Base-by-base conservation (phyloP, 2,797 vertebrate genomes). In the Rhynchotus rufescens region DNA sequence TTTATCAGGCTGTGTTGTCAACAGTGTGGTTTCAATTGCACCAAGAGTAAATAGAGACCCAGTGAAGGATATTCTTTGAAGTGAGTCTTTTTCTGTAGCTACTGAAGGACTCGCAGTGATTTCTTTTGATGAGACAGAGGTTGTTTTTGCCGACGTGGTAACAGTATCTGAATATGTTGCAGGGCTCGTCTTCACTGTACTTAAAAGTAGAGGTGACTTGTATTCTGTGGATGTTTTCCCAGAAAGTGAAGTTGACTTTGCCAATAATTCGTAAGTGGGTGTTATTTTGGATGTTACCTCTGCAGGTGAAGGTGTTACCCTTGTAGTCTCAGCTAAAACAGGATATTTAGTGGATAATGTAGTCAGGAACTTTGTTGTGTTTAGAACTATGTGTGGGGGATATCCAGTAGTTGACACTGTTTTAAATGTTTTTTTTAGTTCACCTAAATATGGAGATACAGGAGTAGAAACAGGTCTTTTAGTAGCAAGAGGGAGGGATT, bases 331-430 rank as follows among this genome's bases (percentile, higher is more conserved):
- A 45, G 94, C 78, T 57, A 82, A 40, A 59, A 67, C 22, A 21
- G 83, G 79, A 26, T 92, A 61, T 65, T 94, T 85, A 47, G 45
- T 38, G 19, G 92, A 56, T 28, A 92, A 86, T 15, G 92, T 83
- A 82, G 97, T 97, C 57, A 93, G 85, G 16, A 93, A 83, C 44
- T 92, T 69, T 34, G 97, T 97, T 40, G 88, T 83, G 36, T 89
- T 96, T 86, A 86, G 40, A 81, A 82, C 44, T 14, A 15, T 3
- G 10, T 68, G 28, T 19, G 57, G 84, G 20, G 94, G 83, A 86
- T 93, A 92, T 13, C 30, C 69, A 54, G 87, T 81, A 69, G 91
- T 89, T 68, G 85, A 89, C 84, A 74, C 34, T 10, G 96, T 96
- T 79, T 93, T 84, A 34, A 94, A 84, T 38, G 90, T 52, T 91